phyloP scores from a whole-genome alignment of 2,113 vertebrate genomes.

The Tricholaema leucomelas region DNA sequence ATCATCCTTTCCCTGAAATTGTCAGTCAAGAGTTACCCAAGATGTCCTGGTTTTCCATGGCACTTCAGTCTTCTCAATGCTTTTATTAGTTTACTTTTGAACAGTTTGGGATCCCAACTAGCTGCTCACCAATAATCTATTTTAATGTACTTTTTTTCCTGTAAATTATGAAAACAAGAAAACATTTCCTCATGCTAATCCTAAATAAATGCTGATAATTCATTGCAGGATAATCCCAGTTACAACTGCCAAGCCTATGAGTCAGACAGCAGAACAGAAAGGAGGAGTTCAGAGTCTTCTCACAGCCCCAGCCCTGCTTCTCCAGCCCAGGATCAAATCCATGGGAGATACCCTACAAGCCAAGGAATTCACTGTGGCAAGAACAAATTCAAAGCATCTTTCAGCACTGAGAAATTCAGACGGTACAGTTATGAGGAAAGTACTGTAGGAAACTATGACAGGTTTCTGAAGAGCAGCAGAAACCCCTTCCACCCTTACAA shows the following conservation, averaged over 20 bases:
- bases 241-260: slow-evolving; percentile 73
- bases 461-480: slow-evolving; percentile 69
- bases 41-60: background rate
- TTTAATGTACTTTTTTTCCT: background rate
- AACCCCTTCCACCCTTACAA: slow-evolving; percentile 86
- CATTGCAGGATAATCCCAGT: slow-evolving; percentile 66
- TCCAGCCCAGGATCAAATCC: slow-evolving; percentile 69
- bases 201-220: background rate
- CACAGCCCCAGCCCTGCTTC: slow-evolving; percentile 76
- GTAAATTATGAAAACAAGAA: background rate
- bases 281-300: slow-evolving; percentile 73
- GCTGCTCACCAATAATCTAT: background rate
- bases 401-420: slow-evolving; percentile 71
- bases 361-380: slow-evolving; percentile 36
- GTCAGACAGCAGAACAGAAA: slow-evolving; percentile 62
- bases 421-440: slow-evolving; percentile 80
- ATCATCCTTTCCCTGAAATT: background rate
- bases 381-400: slow-evolving; percentile 62
- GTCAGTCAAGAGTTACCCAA: background rate
- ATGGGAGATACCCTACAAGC: slow-evolving; percentile 42
- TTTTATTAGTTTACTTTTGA: background rate
- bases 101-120: background rate
- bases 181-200: background rate
- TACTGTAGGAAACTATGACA: slow-evolving; percentile 30
- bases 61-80: background rate